These are phyloP conservation scores for Poeciliopsis turrubarensis DNA, from an alignment of 2,113 vertebrate species.

Conservation along the genomic window DNA sequence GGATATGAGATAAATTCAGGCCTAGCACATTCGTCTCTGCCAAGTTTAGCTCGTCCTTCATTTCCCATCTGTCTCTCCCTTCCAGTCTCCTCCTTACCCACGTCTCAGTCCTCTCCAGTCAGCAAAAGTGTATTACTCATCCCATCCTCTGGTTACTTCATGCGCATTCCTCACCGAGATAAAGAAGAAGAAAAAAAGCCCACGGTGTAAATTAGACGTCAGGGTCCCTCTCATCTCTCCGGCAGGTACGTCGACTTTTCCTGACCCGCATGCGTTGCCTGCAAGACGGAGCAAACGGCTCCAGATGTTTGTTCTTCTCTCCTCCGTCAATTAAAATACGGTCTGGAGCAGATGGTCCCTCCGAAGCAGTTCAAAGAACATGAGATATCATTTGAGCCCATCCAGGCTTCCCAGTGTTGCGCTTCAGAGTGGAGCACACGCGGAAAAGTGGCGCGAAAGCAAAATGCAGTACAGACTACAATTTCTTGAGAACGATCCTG, in stretches of 20 bases:
- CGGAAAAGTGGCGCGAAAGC: not conserved
- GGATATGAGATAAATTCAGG: slow-evolving; percentile 17
- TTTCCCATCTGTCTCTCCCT: slow-evolving; percentile 28
- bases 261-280: slow-evolving; percentile 66
- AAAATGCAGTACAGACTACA: not conserved
- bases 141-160: slow-evolving; percentile 16
- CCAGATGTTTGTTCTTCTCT: slow-evolving; percentile 33
- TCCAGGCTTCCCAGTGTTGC: not conserved
- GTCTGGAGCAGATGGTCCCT: slow-evolving; percentile 31
- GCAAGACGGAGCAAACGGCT: slow-evolving; percentile 53
- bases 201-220: slow-evolving; percentile 21
- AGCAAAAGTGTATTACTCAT: not conserved
- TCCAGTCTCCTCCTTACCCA: not conserved
- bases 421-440: not conserved
- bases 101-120: slow-evolving; percentile 3
- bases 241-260: slow-evolving; percentile 32
- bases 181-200: slow-evolving; percentile 6
- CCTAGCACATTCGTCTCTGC: slow-evolving; percentile 42
- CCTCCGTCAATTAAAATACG: slow-evolving; percentile 32
- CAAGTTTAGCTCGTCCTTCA: slow-evolving; percentile 34
- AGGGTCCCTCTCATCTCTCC: slow-evolving; percentile 32
- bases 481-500: not conserved
- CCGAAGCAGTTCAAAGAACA: slow-evolving; percentile 22
- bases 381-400: slow-evolving; percentile 16
- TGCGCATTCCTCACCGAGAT: slow-evolving; percentile 26